A percentile compares a stretch with the other conserved stretches of the same genome.
These are phyloP conservation scores for Tetrapedia diversipes DNA, from an alignment of 2,888 invertebrate species.

Conservation along the genomic window DNA sequence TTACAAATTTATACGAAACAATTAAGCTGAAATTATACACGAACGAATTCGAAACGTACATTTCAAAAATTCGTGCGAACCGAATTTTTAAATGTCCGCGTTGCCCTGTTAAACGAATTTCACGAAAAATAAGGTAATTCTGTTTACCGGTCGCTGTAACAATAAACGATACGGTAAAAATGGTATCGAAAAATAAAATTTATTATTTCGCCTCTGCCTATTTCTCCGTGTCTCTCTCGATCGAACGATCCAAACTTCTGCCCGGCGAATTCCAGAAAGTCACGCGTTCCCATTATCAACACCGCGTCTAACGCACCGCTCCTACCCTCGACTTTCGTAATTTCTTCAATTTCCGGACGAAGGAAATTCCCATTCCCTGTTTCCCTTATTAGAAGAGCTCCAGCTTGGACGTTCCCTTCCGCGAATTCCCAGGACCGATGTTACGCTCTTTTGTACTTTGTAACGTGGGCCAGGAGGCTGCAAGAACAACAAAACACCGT, in stretches of 20 bases:
- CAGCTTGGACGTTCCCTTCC: conserved; percentile 14
- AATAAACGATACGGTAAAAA: too few relatives aligned
- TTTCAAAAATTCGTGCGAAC: too few relatives aligned
- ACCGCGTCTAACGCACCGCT: not conserved
- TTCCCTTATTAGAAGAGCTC: conserved; percentile 22
- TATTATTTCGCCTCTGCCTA: not conserved
- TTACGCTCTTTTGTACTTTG: conserved; percentile 25
- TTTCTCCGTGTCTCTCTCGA: not conserved
- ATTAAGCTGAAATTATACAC: too few relatives aligned
- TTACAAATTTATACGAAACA: too few relatives aligned
- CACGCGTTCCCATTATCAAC: conserved; percentile 16
- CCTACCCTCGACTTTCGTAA: conserved; percentile 17
- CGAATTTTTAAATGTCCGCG: too few relatives aligned
- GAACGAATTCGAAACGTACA: too few relatives aligned
- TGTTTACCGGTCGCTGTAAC: too few relatives aligned
- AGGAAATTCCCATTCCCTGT: not conserved
- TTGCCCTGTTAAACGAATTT: too few relatives aligned
- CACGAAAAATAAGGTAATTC: too few relatives aligned
- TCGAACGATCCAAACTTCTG: not conserved
- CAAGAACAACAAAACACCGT: conserved; percentile 61
- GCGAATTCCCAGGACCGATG: conserved; percentile 27
- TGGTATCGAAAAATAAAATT: too few relatives aligned
- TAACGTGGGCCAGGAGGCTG: conserved; percentile 26
- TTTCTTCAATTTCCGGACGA: conserved; percentile 31
- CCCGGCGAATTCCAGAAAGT: too few relatives aligned